Conservation (phyloP, 2,797 vertebrate species). For the Rhynchotus rufescens region DNA sequence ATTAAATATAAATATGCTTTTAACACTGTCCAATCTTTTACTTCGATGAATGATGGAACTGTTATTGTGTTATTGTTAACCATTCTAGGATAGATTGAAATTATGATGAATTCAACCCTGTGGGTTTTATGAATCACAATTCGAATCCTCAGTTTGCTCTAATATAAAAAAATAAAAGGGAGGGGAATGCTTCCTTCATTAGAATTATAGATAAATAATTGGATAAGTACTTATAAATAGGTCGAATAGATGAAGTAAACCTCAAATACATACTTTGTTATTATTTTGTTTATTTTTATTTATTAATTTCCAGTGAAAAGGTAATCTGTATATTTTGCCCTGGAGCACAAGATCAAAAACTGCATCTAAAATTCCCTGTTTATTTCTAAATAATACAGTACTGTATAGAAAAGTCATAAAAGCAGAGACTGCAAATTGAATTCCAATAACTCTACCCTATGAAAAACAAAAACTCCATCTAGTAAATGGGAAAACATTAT, state of each 20-base stretch:
- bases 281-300: background rate
- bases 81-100: background rate
- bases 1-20: background rate
- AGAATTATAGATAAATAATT: background rate
- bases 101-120: background rate
- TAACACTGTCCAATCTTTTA: background rate
- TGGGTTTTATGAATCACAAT: background rate
- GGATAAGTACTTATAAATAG: background rate
- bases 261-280: background rate
- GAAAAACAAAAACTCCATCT: conserved; percentile 65
- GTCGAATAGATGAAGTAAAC: background rate
- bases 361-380: conserved; percentile 46
- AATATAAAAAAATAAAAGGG: background rate
- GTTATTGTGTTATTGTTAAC: background rate
- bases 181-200: background rate
- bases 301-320: conserved; percentile 21
- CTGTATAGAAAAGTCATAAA: conserved; percentile 67
- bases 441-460: conserved; percentile 65
- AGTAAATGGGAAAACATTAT: conserved; percentile 68
- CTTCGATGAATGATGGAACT: background rate
- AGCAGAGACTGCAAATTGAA: conserved; percentile 67
- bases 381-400: conserved; percentile 60
- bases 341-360: conserved; percentile 25
- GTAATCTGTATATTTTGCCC: conserved; percentile 11
- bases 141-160: background rate